Evolutionary conservation across 2,888 invertebrate species (phyloP).

Genomic region (Hydrotaea diabolus): DNA sequence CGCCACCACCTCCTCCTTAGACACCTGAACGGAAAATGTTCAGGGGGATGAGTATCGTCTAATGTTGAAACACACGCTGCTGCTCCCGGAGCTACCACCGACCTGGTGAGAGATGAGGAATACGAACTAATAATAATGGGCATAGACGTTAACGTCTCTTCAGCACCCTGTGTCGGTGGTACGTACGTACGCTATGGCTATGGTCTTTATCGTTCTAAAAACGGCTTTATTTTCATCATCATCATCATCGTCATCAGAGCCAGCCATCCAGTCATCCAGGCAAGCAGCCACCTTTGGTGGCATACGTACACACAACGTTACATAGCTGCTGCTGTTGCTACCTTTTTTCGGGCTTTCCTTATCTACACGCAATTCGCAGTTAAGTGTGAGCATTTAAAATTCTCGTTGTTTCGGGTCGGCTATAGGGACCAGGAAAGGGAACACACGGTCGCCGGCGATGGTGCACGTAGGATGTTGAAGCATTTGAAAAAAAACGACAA

Average conservation of each 20-base stretch:
- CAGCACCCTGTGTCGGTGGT: conserved; percentile 8
- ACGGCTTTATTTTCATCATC: conserved; percentile 63
- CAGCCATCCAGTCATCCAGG: conserved; percentile 22
- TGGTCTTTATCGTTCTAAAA: conserved; percentile 49
- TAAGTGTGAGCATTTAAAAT: conserved; percentile 79
- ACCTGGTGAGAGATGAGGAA: conserved; percentile 27
- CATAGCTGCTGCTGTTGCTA: conserved; percentile 52
- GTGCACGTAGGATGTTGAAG: conserved; percentile 49
- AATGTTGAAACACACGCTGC: conserved; percentile 4
- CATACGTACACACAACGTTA: conserved; percentile 29
- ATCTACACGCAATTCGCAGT: conserved; percentile 79
- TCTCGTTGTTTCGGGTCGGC: conserved; percentile 32
- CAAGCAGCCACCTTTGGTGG: conserved; percentile 49
- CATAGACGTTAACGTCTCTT: conserved; percentile 40
- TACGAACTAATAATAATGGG: conserved; percentile 49
- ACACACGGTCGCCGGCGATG: conserved; percentile 21
- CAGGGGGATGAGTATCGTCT: conserved; percentile 34
- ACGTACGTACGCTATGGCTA: background rate
- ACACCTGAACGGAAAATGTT: conserved; percentile 29
- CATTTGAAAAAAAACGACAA: conserved; percentile 44
- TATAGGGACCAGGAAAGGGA: background rate
- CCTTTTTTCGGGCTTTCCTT: conserved; percentile 65
- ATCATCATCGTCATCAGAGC: conserved; percentile 27
- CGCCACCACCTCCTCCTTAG: background rate
- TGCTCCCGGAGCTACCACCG: background rate